Base-by-base conservation (phyloP, 2,797 vertebrate species). In the Delichon dasypus region DNA sequence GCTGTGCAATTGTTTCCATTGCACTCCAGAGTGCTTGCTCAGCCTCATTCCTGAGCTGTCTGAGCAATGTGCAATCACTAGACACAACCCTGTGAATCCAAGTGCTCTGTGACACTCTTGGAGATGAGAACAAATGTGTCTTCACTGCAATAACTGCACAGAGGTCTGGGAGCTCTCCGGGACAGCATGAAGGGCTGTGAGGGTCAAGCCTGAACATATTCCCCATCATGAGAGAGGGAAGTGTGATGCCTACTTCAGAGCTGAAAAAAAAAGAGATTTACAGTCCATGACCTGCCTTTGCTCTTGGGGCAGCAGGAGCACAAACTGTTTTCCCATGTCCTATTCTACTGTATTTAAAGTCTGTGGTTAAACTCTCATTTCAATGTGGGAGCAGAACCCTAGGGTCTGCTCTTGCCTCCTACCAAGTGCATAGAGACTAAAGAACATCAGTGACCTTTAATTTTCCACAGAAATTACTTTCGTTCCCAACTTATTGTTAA, bases 31-130 rank as follows among this genome's bases (percentile, higher is more conserved):
- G 40, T 7, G 51, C 53, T 66, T 62, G 57, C 81, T 95, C 40
- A 71, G 75, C 64, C 32, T 62, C 34, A 4, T 71, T 79, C 71
- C 73, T 70, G 66, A 84, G 79, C 61, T 16, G 2, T 45, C 42
- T 62, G 66, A 85, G 78, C 61, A 67, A 9, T 19, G 34, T 74
- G 29, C 15, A 36, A 11, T 32, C 65, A 65, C n/a, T 45, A 42
- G 36, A 5, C 1, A 0, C 5, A 29, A 13, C 21, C 3, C 21
- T 21, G 40, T 40, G n/a, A n/a, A 64, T 29, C 44, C 20, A 32
- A 51, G 47, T 48, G 80, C 45, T 81, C 55, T 44, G 20, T 44
- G 53, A 21, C 10, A 2, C 15, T n/a, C 55, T 12, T 47, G 30
- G 42, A 77, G 26, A 19, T 9, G 34, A 71, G 45, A 53, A 42